phyloP scores from a whole-genome alignment of 2,797 vertebrate genomes.

The Micropoecilia bifurca region DNA sequence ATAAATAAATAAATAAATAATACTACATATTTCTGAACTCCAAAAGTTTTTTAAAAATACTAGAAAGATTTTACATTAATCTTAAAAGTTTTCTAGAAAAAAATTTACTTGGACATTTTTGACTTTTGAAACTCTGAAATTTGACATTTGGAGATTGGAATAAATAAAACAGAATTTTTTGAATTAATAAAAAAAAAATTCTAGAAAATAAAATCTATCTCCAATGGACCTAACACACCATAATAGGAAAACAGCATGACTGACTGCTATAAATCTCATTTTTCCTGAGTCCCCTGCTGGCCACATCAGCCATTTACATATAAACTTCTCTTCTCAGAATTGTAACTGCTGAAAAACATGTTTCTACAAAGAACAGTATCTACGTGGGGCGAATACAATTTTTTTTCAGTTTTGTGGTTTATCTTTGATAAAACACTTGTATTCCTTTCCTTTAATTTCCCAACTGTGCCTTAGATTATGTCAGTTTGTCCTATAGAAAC shows the following conservation, averaged over 20 bases:
- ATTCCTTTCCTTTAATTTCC: not conserved
- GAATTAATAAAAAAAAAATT: too few relatives aligned
- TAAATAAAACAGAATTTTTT: too few relatives aligned
- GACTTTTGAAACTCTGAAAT: too few relatives aligned
- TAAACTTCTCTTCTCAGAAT: not conserved
- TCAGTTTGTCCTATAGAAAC: not conserved
- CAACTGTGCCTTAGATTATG: not conserved
- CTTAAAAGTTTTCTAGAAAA: too few relatives aligned
- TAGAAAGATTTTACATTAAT: too few relatives aligned
- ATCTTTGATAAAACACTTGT: not conserved
- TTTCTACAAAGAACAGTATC: not conserved
- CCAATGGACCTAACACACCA: too few relatives aligned
- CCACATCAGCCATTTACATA: not conserved
- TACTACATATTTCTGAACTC: too few relatives aligned
- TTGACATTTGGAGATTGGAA: too few relatives aligned
- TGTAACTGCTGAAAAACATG: not conserved
- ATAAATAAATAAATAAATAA: too few relatives aligned
- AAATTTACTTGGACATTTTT: too few relatives aligned
- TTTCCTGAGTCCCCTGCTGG: not conserved
- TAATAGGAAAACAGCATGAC: conserved; percentile 18
- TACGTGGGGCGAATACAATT: not conserved
- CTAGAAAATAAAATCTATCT: too few relatives aligned
- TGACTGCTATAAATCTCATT: conserved; percentile 16
- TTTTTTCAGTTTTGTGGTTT: not conserved
- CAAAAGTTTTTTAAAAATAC: too few relatives aligned